Base-by-base conservation (phyloP, 2,888 invertebrate species). In the Dasysyrphus albostriatus region DNA sequence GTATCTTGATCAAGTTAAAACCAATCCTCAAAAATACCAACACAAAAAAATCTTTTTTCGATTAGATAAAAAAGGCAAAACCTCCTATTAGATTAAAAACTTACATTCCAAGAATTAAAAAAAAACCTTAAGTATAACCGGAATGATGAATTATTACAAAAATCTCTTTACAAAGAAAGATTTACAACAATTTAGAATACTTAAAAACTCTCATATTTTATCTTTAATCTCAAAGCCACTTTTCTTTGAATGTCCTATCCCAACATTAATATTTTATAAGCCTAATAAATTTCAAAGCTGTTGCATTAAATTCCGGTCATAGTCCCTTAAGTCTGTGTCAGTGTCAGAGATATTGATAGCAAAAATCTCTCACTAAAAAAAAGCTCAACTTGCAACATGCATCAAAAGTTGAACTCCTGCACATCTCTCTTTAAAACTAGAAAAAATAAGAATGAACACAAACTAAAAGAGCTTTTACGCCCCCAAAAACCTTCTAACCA, bases 391-490 rank as follows among this genome's bases (percentile, higher is more conserved):
- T 12, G 1, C 14, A 32, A 54, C 67, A 70, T 82, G 81, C 85
- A 85, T 81, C 74, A 51, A 87, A 87, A 87, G 85, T 74, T 77
- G 19, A 82, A 82, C 77, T 87, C 85, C 78, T 87, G 85, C 82
- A 82, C 78, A 87, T 82, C 78, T 74, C 70, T 69, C 54, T 51
- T 12, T 5, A 8, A 32, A 29, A 8, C 1, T 8, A n/a, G 3
- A 32, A 58, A 5, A 58, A 32, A 61, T 4, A 47, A 51, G 49
- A 59, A 39, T 6, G 7, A 24, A 61, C 37, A 7, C 9, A 24
- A 61, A 12, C 19, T 8, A 24, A 29, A n/a, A 69, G 67, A 85
- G 85, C 82, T 87, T 47, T 58, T 37, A 5, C 67, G 56, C 32
- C 76, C 67, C 19, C 29, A 44, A 63, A 32, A 63, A 67, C 65